A percentile compares a stretch with the other conserved stretches of the same genome.
Evolutionary conservation across 2,113 vertebrate genomes (phyloP).

Genomic region (Myotis yumanensis): DNA sequence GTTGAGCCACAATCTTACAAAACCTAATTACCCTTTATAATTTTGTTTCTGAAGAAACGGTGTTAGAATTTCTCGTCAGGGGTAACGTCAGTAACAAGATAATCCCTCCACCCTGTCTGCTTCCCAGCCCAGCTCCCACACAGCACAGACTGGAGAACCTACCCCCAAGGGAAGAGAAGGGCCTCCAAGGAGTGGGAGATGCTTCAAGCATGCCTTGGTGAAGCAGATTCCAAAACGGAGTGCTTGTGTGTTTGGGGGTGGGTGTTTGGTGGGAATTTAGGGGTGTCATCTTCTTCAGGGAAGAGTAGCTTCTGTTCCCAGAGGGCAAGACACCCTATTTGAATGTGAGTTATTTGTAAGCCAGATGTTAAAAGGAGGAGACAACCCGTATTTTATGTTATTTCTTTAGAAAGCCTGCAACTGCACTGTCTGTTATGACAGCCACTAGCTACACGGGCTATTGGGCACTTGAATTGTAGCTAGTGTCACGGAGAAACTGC

Average conservation of each 20-base stretch:
- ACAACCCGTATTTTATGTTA: neutral
- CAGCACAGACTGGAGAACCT: neutral
- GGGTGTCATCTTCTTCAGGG: neutral
- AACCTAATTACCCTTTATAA: neutral
- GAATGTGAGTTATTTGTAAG: neutral
- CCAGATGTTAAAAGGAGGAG: neutral
- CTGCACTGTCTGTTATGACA: neutral
- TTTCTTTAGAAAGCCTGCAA: neutral
- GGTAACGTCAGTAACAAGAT: neutral
- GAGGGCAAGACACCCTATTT: neutral
- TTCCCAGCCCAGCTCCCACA: neutral
- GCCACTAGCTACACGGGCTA: neutral
- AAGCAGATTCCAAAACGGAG: neutral
- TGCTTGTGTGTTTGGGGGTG: neutral
- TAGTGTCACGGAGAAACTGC: neutral
- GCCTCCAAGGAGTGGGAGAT: neutral
- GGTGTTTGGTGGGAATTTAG: neutral
- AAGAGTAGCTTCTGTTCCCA: neutral
- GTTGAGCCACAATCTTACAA: neutral
- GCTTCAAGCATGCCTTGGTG: neutral
- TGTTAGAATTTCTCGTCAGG: neutral
- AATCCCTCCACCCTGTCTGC: neutral
- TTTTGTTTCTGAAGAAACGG: constrained; percentile 25
- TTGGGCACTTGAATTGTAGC: neutral
- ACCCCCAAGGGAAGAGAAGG: neutral